Conservation (phyloP, 2,888 invertebrate species). For the Latheticus oryzae region DNA sequence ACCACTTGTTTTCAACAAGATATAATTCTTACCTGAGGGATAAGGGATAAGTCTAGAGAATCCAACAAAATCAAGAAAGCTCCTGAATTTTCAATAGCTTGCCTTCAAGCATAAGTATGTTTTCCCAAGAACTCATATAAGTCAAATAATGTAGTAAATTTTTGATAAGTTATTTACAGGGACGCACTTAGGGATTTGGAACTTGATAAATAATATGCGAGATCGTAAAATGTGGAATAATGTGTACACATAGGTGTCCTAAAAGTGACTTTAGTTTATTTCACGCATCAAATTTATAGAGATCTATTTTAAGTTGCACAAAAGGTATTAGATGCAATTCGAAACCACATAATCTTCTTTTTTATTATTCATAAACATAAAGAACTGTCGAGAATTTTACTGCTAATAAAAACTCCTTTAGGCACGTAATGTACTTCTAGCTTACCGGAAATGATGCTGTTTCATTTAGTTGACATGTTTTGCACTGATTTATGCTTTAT, state of each 20-base stretch:
- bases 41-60: slow-evolving; percentile 17
- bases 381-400: slow-evolving; percentile 5
- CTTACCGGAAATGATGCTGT: slow-evolving; percentile 17
- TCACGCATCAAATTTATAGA: neutral
- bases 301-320: neutral
- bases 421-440: slow-evolving; percentile 17
- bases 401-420: slow-evolving; percentile 1
- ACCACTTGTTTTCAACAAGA: slow-evolving; percentile 24
- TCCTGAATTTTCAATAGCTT: slow-evolving; percentile 30
- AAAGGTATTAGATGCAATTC: neutral
- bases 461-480: slow-evolving; percentile 15
- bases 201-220: slow-evolving; percentile 16
- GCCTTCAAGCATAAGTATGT: slow-evolving; percentile 24
- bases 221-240: slow-evolving; percentile 12
- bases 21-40: slow-evolving; percentile 31
- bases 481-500: slow-evolving; percentile 2
- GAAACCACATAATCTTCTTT: neutral
- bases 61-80: slow-evolving; percentile 24
- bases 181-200: slow-evolving; percentile 17
- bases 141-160: slow-evolving; percentile 18
- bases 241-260: slow-evolving; percentile 10
- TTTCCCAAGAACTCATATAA: slow-evolving; percentile 15
- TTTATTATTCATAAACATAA: slow-evolving; percentile 14
- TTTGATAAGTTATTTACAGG: slow-evolving; percentile 19
- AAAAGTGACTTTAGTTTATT: slow-evolving; percentile 10